phyloP scores from a whole-genome alignment of 2,113 vertebrate species.

The Microtus oregoni region DNA sequence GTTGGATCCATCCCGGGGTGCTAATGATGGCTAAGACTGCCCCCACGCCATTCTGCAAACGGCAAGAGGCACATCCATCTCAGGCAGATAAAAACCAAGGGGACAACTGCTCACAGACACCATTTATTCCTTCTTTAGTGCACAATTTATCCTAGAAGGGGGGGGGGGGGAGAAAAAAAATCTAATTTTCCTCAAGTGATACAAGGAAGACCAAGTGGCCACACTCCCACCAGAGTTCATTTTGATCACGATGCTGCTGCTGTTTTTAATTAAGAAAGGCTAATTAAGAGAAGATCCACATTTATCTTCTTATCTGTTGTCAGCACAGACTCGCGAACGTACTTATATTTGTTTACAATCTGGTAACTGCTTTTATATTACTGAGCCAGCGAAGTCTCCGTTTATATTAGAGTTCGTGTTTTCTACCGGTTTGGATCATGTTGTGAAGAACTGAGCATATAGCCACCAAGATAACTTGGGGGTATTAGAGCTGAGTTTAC shows the following conservation, averaged over 20 bases:
- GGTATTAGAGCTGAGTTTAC: neutral
- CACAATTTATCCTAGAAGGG: constrained; percentile 84
- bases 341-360: constrained; percentile 82
- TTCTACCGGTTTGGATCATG: neutral
- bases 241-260: constrained; percentile 94
- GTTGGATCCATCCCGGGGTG: constrained; percentile 95
- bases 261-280: constrained; percentile 97
- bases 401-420: neutral
- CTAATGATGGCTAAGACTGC: constrained; percentile 96
- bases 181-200: constrained; percentile 92
- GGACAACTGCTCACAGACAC: constrained; percentile 81
- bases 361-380: constrained; percentile 70
- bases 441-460: neutral
- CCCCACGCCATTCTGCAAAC: constrained; percentile 89
- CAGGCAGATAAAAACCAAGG: constrained; percentile 88
- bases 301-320: constrained; percentile 91
- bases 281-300: constrained; percentile 95
- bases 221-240: constrained; percentile 95
- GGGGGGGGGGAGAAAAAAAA: constrained; percentile 80
- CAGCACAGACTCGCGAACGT: constrained; percentile 83
- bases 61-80: constrained; percentile 90
- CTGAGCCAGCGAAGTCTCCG: constrained; percentile 50
- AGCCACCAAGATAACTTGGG: neutral
- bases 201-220: constrained; percentile 91
- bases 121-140: constrained; percentile 86